A percentile compares a stretch with the other conserved stretches of the same genome.
phyloP scores from a whole-genome alignment of 2,888 invertebrate species.

The Meandrusa payeni region DNA sequence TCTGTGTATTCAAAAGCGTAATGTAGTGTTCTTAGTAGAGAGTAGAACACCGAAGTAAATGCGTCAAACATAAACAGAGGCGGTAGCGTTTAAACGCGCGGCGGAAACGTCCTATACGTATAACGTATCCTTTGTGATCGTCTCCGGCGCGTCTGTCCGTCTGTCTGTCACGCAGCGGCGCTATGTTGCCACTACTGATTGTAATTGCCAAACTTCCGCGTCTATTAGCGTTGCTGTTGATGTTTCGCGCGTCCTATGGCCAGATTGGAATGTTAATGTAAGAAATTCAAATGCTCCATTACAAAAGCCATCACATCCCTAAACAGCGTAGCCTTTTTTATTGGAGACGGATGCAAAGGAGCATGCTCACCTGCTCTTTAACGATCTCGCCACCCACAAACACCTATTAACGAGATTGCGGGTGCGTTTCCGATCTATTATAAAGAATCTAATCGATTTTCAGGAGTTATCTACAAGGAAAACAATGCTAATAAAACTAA shows the following conservation, averaged over 20 bases:
- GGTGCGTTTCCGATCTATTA: too few relatives aligned
- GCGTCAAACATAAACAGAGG: slow-evolving; percentile 46
- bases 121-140: slow-evolving; percentile 30
- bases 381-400: too few relatives aligned
- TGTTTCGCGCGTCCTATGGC: background rate
- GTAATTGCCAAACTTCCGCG: slow-evolving; percentile 31
- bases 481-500: too few relatives aligned
- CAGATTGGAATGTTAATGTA: background rate
- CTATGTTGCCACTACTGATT: slow-evolving; percentile 25
- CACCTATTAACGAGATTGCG: too few relatives aligned
- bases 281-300: background rate
- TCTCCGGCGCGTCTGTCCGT: slow-evolving; percentile 32
- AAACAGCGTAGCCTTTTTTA: too few relatives aligned
- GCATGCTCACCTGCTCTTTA: too few relatives aligned
- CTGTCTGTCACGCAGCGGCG: slow-evolving; percentile 27
- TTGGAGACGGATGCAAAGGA: too few relatives aligned
- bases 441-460: too few relatives aligned
- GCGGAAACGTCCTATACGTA: slow-evolving; percentile 38
- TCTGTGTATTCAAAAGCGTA: slow-evolving; percentile 47
- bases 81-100: slow-evolving; percentile 20
- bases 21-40: slow-evolving; percentile 60
- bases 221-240: slow-evolving; percentile 23
- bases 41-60: slow-evolving; percentile 42
- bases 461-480: too few relatives aligned
- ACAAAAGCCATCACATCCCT: too few relatives aligned